Base-by-base conservation (phyloP, 2,888 invertebrate species). In the Chrysomela aeneicollis region DNA sequence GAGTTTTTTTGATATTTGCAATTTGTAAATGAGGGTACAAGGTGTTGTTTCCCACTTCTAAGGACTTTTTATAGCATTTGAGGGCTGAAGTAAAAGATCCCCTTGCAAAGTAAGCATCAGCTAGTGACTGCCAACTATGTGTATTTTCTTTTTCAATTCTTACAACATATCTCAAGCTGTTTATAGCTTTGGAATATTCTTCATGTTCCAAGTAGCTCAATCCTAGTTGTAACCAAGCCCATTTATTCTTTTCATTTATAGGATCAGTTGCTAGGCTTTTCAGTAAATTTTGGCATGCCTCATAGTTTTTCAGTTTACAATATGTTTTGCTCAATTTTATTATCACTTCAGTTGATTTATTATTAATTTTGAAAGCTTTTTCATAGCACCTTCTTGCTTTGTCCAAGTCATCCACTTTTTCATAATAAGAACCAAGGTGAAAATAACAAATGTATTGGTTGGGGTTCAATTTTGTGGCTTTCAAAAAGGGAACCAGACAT, bases 61-160 rank as follows among this genome's bases (percentile, higher is more conserved):
- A 85, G 12, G 91, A 91, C 83, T 90, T 90, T 71, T 91, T 89
- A 81, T 94, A 97, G 35, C 94, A 94, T 79, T 92, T 92, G 63
- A 95, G 84, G n/a, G 96, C 93, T 6, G 97, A 93, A 51, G 90
- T 91, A 78, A 90, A 92, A n/a, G 96, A 94, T 1, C 97, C 97
- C 72, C 95, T 86, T n/a, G 88, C 88, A 75, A 90, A 87, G 82
- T 97, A 97, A 0, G 95, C 93, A 85, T 97, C 97, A 42, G 92
- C 97, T 71, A 97, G 84, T 70, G 93, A 91, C 82, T 96, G 95
- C 92, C 95, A 95, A 71, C 91, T 86, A 72, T 87, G 83, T 63
- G 87, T 87, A 82, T 94, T 90, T 67, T 85, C 85, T 9, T 89
- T 85, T 77, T 92, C 88, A 54, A 84, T 82, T 79, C 91, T 87